Conservation (phyloP, 2,113 vertebrate species). For the Elachura formosa region DNA sequence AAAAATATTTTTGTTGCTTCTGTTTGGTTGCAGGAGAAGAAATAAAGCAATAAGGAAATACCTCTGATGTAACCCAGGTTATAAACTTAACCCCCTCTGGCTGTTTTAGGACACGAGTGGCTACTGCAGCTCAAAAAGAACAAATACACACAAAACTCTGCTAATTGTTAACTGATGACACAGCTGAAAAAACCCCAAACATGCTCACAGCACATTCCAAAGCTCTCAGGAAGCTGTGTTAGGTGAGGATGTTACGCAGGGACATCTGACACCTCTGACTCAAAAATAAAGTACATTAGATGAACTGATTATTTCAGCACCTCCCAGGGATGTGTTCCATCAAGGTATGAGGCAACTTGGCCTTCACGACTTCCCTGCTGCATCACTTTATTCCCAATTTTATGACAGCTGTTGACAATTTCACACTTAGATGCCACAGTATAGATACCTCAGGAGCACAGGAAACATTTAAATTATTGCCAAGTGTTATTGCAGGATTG, state of each 20-base stretch:
- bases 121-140: background rate
- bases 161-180: background rate
- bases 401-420: background rate
- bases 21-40: background rate
- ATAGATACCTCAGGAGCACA: background rate
- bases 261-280: conserved; percentile 24
- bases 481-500: background rate
- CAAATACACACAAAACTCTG: background rate
- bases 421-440: background rate
- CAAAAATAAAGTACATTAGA: background rate
- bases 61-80: background rate
- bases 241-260: background rate
- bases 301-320: background rate
- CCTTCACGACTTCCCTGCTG: background rate
- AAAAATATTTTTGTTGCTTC: background rate
- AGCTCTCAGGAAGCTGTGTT: background rate
- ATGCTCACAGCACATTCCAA: background rate
- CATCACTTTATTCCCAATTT: background rate
- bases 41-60: background rate
- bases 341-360: background rate
- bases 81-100: background rate
- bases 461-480: background rate
- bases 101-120: background rate
- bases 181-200: background rate
- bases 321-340: background rate